phyloP scores from a whole-genome alignment of 2,888 invertebrate species.

The Leistus spinibarbis region DNA sequence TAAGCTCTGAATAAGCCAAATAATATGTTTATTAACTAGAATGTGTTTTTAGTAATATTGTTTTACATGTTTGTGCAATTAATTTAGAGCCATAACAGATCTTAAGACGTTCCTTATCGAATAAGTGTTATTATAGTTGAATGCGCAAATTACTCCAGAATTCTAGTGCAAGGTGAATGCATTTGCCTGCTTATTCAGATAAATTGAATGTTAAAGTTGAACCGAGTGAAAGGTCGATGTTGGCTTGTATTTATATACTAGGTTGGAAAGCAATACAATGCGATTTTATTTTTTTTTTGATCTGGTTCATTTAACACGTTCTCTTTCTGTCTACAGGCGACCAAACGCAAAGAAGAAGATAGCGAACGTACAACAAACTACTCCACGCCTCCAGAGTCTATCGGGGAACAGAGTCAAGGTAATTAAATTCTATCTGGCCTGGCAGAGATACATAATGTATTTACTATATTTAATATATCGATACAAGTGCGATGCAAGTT shows the following conservation, averaged over 20 bases:
- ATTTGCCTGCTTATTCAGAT: not conserved
- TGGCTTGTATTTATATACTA: slow-evolving; percentile 1
- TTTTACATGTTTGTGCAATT: not conserved
- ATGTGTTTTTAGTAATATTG: not conserved
- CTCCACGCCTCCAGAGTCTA: slow-evolving; percentile 58
- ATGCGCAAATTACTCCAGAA: not conserved
- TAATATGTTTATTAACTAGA: no score
- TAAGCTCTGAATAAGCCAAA: no score
- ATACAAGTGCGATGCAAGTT: not conserved
- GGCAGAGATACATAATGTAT: not conserved
- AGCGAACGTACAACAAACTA: slow-evolving; percentile 55
- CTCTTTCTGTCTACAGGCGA: slow-evolving; percentile 52
- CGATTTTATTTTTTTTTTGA: not conserved
- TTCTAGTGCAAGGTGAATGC: not conserved
- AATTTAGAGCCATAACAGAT: not conserved
- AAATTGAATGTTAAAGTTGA: not conserved
- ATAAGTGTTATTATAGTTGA: not conserved
- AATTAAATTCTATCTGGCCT: slow-evolving; percentile 44
- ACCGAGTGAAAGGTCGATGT: not conserved
- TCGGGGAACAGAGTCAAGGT: slow-evolving; percentile 58
- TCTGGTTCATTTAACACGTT: slow-evolving; percentile 10
- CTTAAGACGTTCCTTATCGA: not conserved
- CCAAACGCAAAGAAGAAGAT: slow-evolving; percentile 58
- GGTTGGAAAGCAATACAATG: not conserved
- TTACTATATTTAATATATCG: not conserved